A percentile compares a stretch with the other conserved stretches of the same genome.
Conservation (phyloP, 2,797 vertebrate genomes). For the Pelodytes ibericus region DNA sequence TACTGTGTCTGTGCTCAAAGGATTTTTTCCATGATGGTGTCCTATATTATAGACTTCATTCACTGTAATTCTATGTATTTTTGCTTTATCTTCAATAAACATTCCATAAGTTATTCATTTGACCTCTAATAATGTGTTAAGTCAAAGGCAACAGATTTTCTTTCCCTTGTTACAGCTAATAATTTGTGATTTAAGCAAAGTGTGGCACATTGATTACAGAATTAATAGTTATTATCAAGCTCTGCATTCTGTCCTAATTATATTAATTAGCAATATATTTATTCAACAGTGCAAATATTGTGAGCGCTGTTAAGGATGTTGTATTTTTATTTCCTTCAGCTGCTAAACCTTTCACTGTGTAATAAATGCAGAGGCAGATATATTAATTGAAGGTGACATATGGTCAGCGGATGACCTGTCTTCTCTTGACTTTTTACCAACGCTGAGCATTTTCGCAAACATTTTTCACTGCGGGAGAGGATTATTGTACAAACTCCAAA, state of each 20-base stretch:
- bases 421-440: constrained; percentile 65
- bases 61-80: too few relatives aligned
- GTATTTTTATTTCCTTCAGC: constrained; percentile 74
- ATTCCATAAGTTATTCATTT: neutral
- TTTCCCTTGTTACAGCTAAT: neutral
- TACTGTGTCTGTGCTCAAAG: too few relatives aligned
- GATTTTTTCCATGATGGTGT: too few relatives aligned
- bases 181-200: constrained; percentile 3
- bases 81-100: too few relatives aligned
- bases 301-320: neutral
- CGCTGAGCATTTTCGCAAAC: constrained; percentile 66
- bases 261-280: constrained; percentile 7
- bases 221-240: neutral
- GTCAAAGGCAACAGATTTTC: neutral
- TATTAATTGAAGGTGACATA: constrained; percentile 83
- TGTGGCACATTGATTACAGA: neutral
- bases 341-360: constrained; percentile 69
- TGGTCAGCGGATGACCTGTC: constrained; percentile 79
- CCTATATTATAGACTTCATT: too few relatives aligned
- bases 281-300: neutral
- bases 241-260: constrained; percentile 6
- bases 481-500: constrained; percentile 60
- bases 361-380: constrained; percentile 73
- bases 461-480: constrained; percentile 37
- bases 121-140: neutral